Evolutionary conservation across 1,140 invertebrate species (phyloP).

Genomic region (Lucilia cuprina): DNA sequence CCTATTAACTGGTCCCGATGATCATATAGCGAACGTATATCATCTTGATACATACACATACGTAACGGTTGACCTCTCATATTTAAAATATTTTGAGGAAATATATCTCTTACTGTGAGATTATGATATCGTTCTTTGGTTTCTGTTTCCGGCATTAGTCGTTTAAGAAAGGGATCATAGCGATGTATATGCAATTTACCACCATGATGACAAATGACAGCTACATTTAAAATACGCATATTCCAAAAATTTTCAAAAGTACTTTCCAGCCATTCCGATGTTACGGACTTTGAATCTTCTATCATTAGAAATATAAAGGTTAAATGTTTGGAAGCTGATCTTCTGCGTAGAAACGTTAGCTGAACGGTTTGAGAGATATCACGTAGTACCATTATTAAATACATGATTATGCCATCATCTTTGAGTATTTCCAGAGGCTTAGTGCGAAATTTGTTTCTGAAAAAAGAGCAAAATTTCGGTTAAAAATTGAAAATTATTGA

Average conservation of each 20-base stretch:
- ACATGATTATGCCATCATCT: slow-evolving; percentile 56
- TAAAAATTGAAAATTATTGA: too few relatives aligned
- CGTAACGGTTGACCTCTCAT: slow-evolving; percentile 53
- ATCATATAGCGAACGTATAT: slow-evolving; percentile 50
- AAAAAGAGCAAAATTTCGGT: not conserved
- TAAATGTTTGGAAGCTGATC: slow-evolving; percentile 53
- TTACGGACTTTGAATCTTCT: slow-evolving; percentile 42
- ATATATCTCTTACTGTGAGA: slow-evolving; percentile 42
- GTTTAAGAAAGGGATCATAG: slow-evolving; percentile 50
- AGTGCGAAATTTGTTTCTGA: slow-evolving; percentile 46
- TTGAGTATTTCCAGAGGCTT: slow-evolving; percentile 45
- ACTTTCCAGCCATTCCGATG: slow-evolving; percentile 48
- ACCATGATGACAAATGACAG: slow-evolving; percentile 48
- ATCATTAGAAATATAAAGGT: slow-evolving; percentile 53
- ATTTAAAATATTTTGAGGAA: slow-evolving; percentile 50
- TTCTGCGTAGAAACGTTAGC: slow-evolving; percentile 50
- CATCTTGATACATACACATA: slow-evolving; percentile 54
- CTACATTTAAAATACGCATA: slow-evolving; percentile 55
- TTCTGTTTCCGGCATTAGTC: slow-evolving; percentile 47
- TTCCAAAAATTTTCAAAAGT: slow-evolving; percentile 56
- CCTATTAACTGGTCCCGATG: slow-evolving; percentile 43
- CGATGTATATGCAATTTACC: slow-evolving; percentile 48
- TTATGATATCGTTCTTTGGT: not conserved
- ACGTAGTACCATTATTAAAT: slow-evolving; percentile 54
- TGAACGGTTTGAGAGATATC: slow-evolving; percentile 50